A percentile compares a stretch with the other conserved stretches of the same genome.
These are phyloP conservation scores for Centrocercus urophasianus DNA, from an alignment of 2,113 vertebrate genomes.

Conservation along the genomic window DNA sequence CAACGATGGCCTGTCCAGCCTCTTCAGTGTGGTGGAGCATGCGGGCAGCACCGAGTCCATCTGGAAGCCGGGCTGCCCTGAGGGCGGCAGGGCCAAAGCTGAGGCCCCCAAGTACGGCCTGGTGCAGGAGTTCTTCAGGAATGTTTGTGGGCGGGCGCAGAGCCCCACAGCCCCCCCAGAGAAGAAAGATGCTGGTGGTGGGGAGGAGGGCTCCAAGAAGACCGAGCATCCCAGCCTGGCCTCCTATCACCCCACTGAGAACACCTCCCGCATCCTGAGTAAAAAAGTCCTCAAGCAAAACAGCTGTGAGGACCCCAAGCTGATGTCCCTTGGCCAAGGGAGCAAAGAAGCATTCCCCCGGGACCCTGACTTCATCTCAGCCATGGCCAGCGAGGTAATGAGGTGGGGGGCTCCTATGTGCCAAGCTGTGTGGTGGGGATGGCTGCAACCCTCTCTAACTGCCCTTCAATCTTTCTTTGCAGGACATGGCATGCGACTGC, in stretches of 20 bases:
- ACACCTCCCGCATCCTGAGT: conserved; percentile 85
- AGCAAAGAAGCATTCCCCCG: conserved; percentile 75
- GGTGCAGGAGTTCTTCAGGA: conserved; percentile 93
- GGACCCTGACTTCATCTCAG: conserved; percentile 68
- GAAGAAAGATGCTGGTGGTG: conserved; percentile 39
- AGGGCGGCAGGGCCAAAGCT: conserved; percentile 76
- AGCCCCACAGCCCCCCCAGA: conserved; percentile 76
- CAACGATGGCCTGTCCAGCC: conserved; percentile 94
- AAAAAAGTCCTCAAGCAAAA: conserved; percentile 90
- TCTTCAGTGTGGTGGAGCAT: conserved; percentile 96
- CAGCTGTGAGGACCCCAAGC: conserved; percentile 82
- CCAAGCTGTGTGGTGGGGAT: neutral
- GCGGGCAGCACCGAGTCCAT: conserved; percentile 91
- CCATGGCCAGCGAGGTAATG: conserved; percentile 83
- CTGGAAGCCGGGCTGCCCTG: conserved; percentile 83
- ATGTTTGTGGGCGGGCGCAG: conserved; percentile 84
- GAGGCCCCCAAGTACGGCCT: conserved; percentile 86
- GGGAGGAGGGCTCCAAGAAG: conserved; percentile 83
- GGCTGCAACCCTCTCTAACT: neutral
- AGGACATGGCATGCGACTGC: conserved; percentile 95
- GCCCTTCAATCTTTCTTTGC: conserved; percentile 36
- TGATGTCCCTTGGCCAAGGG: conserved; percentile 50
- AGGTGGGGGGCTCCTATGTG: neutral
- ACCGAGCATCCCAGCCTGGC: conserved; percentile 69
- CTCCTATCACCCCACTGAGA: conserved; percentile 79